Percentiles rank a stretch among this genome's conserved stretches.
These are phyloP conservation scores for Sterna hirundo DNA, from an alignment of 2,113 vertebrate genomes.

Conservation along the genomic window DNA sequence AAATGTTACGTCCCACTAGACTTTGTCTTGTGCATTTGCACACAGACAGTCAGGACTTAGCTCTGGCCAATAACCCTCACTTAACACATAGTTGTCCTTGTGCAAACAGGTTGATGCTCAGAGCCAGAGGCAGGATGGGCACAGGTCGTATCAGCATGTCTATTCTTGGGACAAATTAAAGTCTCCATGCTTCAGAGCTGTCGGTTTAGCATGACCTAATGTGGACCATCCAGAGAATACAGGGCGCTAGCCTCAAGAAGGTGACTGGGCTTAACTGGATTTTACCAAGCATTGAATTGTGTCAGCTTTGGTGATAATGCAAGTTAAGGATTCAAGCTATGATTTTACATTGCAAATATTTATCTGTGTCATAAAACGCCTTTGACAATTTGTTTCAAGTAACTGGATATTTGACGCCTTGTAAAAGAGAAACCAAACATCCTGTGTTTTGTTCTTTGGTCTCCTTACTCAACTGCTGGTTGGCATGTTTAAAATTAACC, in stretches of 20 bases:
- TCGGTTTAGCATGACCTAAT: accelerated
- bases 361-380: background rate
- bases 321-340: background rate
- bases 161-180: background rate
- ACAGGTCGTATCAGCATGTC: background rate
- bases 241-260: background rate
- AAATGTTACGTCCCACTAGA: background rate
- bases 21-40: background rate
- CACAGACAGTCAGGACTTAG: background rate
- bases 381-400: background rate
- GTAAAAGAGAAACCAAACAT: background rate
- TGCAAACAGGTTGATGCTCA: background rate
- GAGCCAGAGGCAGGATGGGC: background rate
- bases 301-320: background rate
- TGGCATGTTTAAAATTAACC: background rate
- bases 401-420: background rate
- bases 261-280: background rate
- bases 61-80: background rate
- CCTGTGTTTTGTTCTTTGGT: background rate
- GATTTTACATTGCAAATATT: background rate
- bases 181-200: background rate
- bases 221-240: background rate
- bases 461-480: background rate
- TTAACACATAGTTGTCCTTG: no score
- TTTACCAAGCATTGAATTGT: background rate